A percentile compares a stretch with the other conserved stretches of the same genome.
Evolutionary conservation across 2,113 vertebrate genomes (phyloP).

Genomic region (Scomber japonicus): DNA sequence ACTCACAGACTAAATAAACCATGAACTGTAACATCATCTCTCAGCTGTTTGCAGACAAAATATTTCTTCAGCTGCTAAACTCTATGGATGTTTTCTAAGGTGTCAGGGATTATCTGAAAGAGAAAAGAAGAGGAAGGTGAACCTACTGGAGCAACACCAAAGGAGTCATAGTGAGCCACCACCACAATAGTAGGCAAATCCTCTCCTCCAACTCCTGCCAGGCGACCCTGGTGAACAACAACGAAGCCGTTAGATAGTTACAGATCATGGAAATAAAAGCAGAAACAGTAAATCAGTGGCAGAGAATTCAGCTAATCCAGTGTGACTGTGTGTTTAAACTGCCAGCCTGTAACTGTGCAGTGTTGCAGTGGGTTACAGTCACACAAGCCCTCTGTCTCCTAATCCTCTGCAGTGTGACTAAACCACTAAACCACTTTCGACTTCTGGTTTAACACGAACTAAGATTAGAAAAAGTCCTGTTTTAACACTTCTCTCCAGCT

Average conservation of each 20-base stretch:
- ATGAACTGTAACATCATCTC: background rate
- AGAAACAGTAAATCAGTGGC: background rate
- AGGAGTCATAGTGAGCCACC: constrained; percentile 97
- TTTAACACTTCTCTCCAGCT: background rate
- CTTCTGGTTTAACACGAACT: constrained; percentile 20
- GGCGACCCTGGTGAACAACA: constrained; percentile 87
- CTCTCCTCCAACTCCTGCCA: constrained; percentile 95
- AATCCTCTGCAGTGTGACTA: constrained; percentile 39
- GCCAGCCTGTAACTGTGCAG: background rate
- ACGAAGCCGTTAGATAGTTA: background rate
- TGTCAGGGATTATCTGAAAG: background rate
- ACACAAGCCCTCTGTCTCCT: constrained; percentile 2
- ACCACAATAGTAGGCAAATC: constrained; percentile 96
- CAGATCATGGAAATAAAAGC: background rate
- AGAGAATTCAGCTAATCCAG: background rate
- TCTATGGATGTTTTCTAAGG: background rate
- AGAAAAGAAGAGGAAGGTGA: background rate
- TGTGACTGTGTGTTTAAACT: background rate
- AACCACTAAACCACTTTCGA: background rate
- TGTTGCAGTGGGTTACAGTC: constrained; percentile 8
- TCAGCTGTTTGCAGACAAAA: background rate
- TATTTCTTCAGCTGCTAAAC: background rate
- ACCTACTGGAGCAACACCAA: constrained; percentile 94
- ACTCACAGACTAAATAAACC: background rate
- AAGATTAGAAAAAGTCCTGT: constrained; percentile 14